Evolutionary conservation across 2,797 vertebrate genomes (phyloP).

Genomic region (Pristis pectinata): DNA sequence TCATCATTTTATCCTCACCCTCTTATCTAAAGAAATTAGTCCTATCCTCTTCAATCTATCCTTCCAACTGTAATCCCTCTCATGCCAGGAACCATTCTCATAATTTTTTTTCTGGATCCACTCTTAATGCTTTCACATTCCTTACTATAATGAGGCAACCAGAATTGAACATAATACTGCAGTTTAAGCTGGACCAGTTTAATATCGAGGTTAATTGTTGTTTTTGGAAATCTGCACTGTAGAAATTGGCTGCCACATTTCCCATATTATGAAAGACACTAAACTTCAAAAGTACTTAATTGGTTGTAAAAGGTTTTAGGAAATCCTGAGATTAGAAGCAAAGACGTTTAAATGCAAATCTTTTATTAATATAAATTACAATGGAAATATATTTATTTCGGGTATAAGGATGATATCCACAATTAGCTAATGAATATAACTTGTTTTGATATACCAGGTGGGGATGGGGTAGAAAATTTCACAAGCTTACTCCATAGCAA

Average conservation of each 20-base stretch:
- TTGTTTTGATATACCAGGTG: background rate
- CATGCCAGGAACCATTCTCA: too few species aligned
- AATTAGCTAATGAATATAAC: background rate
- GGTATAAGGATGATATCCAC: background rate
- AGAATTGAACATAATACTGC: too few species aligned
- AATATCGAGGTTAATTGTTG: background rate
- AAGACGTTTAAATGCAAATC: background rate
- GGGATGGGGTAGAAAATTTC: background rate
- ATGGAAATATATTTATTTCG: background rate
- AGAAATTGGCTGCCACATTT: background rate
- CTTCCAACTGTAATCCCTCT: too few species aligned
- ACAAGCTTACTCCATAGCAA: too few species aligned
- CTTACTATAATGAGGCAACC: too few species aligned
- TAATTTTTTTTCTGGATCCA: too few species aligned
- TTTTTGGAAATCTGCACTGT: background rate
- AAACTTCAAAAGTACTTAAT: background rate
- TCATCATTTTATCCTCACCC: too few species aligned
- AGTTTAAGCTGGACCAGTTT: too few species aligned
- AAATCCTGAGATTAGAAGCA: background rate
- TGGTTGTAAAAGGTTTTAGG: background rate
- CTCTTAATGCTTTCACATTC: too few species aligned
- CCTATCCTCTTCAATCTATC: too few species aligned
- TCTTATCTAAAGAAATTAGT: too few species aligned
- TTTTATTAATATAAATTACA: background rate
- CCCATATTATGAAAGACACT: background rate